Base-by-base conservation (phyloP, 2,888 invertebrate genomes). In the Hyposoter dolosus region DNA sequence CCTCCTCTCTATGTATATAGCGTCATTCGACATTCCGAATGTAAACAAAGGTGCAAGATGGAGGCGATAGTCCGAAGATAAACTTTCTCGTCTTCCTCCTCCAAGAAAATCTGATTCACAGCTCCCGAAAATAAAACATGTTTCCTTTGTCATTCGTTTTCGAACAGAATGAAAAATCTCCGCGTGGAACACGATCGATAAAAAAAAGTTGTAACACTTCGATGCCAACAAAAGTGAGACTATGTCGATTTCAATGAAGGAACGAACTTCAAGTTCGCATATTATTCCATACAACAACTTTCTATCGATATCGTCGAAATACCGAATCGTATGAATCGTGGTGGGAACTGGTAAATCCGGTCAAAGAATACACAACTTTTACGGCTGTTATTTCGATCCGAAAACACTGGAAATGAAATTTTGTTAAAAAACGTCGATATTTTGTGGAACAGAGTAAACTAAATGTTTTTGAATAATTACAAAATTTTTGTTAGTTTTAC, bases 11-110 rank as follows among this genome's bases (percentile, higher is more conserved):
- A 32, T 77, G 10, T 65, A 72, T 65, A 71, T 17, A 71, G 28
- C 1, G 28, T 28, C 60, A 60, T 60, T 60, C 28, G 23, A 60
- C 53, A 19, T 65, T 80, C 15, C 19, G 56, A 53, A 40, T 76
- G 81, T 86, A 86, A 86, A 77, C 83, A 83, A 86, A 81, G 81
- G 72, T 83, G 43, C 69, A 28, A 79, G 63, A 23, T 60, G 45
- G 56, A 47, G 53, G 53, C 72, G 69, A 75, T 83, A 56, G 47
- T 19, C 28, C 66, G 50, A 60, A 43, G 32, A 66, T 56, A 80
- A 76, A 83, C 66, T 85, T 85, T 83, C 76, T 76, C 76, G 56
- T 76, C 35, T 2, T n/a, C 19, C 43, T 35, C 32, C 50, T 60
- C 43, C 53, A 28, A 53, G 69, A 53, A 75, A 60, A 28, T 35